Evolutionary conservation across 2,797 vertebrate genomes (phyloP).

Genomic region (Lacerta viridis): DNA sequence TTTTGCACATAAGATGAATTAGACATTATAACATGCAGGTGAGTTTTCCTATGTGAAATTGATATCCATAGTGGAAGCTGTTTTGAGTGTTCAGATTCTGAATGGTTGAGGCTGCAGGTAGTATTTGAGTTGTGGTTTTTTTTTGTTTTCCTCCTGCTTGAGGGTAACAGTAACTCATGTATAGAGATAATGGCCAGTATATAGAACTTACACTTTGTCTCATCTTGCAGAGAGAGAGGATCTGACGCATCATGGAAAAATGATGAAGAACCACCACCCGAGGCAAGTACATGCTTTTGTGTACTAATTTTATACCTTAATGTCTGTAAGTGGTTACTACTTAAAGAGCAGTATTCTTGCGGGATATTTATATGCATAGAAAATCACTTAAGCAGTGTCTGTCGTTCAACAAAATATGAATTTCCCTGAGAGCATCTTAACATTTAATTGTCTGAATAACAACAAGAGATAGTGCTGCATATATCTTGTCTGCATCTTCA

Average conservation of each 20-base stretch:
- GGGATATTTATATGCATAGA: not conserved
- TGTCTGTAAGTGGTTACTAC: not conserved
- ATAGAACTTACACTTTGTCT: not conserved
- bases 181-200: not conserved
- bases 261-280: constrained; percentile 92
- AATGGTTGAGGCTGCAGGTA: not conserved
- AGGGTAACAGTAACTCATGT: not conserved
- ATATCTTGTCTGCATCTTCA: not conserved
- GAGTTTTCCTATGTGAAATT: not conserved
- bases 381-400: not conserved
- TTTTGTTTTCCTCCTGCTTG: not conserved
- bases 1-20: too few relatives aligned
- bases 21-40: not conserved
- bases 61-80: not conserved
- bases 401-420: constrained; percentile 9
- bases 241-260: constrained; percentile 98
- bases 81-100: not conserved
- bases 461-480: not conserved
- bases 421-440: not conserved
- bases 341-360: not conserved
- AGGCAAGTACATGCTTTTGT: constrained; percentile 80
- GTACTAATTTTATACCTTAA: not conserved
- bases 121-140: not conserved
- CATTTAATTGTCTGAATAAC: not conserved
- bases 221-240: constrained; percentile 84